A percentile compares a stretch with the other conserved stretches of the same genome.
Evolutionary conservation across 2,888 invertebrate species (phyloP).

Genomic region (Lymantria monacha): DNA sequence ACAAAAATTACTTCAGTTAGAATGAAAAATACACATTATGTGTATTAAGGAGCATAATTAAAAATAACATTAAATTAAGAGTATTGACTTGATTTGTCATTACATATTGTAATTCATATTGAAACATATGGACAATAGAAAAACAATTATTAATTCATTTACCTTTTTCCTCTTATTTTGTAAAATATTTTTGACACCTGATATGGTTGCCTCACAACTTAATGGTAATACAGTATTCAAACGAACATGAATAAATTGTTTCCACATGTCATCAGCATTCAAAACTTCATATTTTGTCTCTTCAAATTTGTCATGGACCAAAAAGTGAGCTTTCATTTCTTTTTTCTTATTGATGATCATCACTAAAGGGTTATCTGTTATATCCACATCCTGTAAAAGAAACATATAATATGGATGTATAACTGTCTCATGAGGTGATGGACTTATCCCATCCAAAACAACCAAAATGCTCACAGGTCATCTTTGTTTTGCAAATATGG

Average conservation of each 20-base stretch:
- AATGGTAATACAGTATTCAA: constrained; percentile 85
- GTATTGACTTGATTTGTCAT: too few species aligned
- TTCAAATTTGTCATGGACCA: constrained; percentile 88
- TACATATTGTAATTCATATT: too few species aligned
- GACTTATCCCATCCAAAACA: too few species aligned
- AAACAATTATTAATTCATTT: constrained; percentile 11
- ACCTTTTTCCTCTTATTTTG: constrained; percentile 85
- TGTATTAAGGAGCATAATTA: too few species aligned
- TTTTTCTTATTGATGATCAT: constrained; percentile 78
- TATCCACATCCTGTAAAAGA: constrained; percentile 84
- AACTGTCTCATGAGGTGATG: not conserved
- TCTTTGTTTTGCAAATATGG: too few species aligned
- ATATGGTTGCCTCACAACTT: constrained; percentile 82
- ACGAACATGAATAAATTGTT: constrained; percentile 87
- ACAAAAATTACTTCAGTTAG: too few species aligned
- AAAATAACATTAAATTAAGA: too few species aligned
- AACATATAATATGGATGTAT: not conserved
- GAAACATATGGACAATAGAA: too few species aligned
- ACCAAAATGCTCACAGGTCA: too few species aligned
- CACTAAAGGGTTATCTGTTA: constrained; percentile 90
- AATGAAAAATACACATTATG: too few species aligned
- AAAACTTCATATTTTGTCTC: constrained; percentile 84
- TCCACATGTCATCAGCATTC: constrained; percentile 83
- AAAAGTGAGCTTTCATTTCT: constrained; percentile 84
- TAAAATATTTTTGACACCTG: constrained; percentile 84